A percentile compares a stretch with the other conserved stretches of the same genome.
Conservation (phyloP, 2,888 invertebrate species). For the Encarsia formosa region DNA sequence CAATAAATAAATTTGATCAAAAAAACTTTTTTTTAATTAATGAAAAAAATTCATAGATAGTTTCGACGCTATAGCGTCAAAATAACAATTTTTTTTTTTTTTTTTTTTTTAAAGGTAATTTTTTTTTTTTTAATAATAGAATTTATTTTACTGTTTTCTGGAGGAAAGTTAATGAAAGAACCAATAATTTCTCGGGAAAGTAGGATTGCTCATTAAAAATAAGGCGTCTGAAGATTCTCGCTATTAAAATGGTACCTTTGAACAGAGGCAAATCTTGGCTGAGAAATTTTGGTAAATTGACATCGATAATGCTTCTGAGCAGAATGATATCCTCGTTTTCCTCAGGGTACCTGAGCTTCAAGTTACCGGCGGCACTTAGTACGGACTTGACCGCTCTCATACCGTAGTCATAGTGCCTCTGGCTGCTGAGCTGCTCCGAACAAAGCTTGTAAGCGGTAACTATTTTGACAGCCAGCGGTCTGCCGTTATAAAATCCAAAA, state of each 20-base stretch:
- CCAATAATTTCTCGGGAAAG: no score
- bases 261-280: conserved; percentile 85
- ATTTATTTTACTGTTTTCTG: no score
- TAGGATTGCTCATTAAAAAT: no score
- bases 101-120: no score
- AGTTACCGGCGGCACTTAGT: conserved; percentile 82
- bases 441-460: conserved; percentile 90
- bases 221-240: no score
- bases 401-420: conserved; percentile 92
- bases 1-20: no score
- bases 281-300: conserved; percentile 90
- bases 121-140: no score
- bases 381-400: conserved; percentile 96
- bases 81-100: no score
- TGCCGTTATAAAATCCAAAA: conserved; percentile 84
- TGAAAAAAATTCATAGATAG: no score
- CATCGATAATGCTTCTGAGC: conserved; percentile 86
- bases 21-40: no score
- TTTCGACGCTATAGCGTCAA: no score
- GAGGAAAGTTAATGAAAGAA: no score
- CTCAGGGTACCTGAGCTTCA: conserved; percentile 84
- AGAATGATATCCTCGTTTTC: conserved; percentile 84
- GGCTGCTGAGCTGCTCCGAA: conserved; percentile 89
- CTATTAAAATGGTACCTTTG: conserved; percentile 45
- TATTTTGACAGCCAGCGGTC: conserved; percentile 86